Conservation (phyloP, 2,797 vertebrate species). For the Lepidocolaptes lacrymiger region DNA sequence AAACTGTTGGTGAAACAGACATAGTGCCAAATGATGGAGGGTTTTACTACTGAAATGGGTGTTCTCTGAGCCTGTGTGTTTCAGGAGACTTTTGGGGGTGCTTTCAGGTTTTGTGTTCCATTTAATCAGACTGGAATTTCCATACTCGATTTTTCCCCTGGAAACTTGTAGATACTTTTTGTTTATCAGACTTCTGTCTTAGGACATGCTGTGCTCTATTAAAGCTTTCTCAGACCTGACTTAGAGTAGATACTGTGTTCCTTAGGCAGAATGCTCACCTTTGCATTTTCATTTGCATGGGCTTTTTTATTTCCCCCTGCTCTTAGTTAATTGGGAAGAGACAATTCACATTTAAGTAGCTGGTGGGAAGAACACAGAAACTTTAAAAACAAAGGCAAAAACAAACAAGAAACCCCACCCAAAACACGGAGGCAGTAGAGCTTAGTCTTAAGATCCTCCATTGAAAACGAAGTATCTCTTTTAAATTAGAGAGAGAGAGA, state of each 20-base stretch:
- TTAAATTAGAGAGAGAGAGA: slow-evolving; percentile 78
- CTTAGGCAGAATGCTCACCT: not conserved
- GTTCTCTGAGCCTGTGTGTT: not conserved
- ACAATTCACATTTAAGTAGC: not conserved
- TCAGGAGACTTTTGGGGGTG: not conserved
- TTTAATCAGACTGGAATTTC: not conserved
- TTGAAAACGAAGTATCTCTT: not conserved
- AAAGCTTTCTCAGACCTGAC: not conserved
- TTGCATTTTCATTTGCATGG: not conserved
- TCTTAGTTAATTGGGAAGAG: not conserved
- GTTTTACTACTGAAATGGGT: rapidly evolving
- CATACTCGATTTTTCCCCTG: not conserved
- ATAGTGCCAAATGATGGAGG: not conserved
- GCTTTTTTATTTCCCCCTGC: not conserved
- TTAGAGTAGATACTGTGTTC: not conserved
- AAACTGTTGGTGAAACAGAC: not conserved
- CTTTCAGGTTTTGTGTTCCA: not conserved
- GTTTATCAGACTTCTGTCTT: not conserved
- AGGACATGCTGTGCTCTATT: rapidly evolving
- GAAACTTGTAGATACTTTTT: not conserved
- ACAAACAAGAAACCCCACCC: not conserved
- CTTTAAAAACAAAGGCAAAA: not conserved
- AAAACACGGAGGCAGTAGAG: not conserved
- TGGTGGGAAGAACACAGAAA: not conserved
- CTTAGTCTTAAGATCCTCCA: not conserved